These are phyloP conservation scores for Petrolisthes manimaculis DNA, from an alignment of 2,888 invertebrate species.

Conservation along the genomic window DNA sequence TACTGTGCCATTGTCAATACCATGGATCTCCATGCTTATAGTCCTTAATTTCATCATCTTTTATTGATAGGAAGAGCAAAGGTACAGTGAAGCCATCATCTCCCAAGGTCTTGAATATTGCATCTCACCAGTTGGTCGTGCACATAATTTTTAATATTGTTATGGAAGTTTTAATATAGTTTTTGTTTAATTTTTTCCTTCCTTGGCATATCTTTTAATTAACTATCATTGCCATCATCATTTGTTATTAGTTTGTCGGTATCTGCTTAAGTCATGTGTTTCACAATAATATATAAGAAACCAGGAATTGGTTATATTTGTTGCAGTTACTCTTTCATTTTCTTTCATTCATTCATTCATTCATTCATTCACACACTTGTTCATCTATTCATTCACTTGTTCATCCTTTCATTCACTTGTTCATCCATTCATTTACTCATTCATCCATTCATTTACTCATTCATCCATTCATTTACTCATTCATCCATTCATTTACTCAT, in stretches of 20 bases:
- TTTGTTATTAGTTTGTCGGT: neutral
- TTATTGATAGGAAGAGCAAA: neutral
- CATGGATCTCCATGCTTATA: constrained; percentile 9
- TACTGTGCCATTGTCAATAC: neutral
- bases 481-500: too few relatives aligned
- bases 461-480: too few relatives aligned
- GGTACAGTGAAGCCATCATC: too few relatives aligned
- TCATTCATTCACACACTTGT: too few relatives aligned
- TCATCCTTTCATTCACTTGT: too few relatives aligned
- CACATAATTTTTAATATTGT: constrained; percentile 35
- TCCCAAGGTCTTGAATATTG: constrained; percentile 7
- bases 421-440: too few relatives aligned
- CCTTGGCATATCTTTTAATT: neutral
- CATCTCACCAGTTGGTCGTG: neutral
- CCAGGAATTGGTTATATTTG: neutral
- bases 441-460: too few relatives aligned
- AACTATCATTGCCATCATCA: neutral
- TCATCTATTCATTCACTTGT: too few relatives aligned
- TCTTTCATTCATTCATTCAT: neutral
- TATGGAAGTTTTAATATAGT: constrained; percentile 7
- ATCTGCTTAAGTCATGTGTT: neutral
- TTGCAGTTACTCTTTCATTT: neutral
- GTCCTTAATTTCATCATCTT: constrained; percentile 2
- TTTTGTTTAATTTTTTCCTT: neutral
- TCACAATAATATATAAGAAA: neutral